Evolutionary conservation across 1,140 invertebrate species (phyloP).

Genomic region (Drosophila parvula): DNA sequence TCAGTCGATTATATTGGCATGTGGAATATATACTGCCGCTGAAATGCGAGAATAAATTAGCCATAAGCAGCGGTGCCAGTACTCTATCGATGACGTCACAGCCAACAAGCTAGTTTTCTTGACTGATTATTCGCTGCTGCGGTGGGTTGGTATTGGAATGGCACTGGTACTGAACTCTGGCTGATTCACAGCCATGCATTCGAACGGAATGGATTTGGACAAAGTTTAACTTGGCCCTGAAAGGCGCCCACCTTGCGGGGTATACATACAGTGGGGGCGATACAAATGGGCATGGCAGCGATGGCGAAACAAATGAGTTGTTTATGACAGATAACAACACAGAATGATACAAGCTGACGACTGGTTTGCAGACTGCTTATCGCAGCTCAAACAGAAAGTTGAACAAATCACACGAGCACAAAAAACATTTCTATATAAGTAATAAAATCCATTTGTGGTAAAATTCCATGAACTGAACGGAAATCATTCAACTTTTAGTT

Average conservation of each 20-base stretch:
- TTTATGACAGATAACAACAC: slow-evolving; percentile 26
- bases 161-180: slow-evolving; percentile 14
- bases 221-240: slow-evolving; percentile 52
- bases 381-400: slow-evolving; percentile 8
- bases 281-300: slow-evolving; percentile 8
- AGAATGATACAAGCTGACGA: slow-evolving; percentile 8
- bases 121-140: slow-evolving; percentile 16
- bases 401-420: slow-evolving; percentile 1
- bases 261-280: slow-evolving; percentile 35
- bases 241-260: slow-evolving; percentile 42
- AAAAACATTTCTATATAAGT: neutral
- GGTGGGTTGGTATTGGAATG: slow-evolving; percentile 2
- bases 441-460: neutral
- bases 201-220: slow-evolving; percentile 33
- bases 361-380: slow-evolving; percentile 30
- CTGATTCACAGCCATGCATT: slow-evolving; percentile 64
- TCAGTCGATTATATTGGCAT: slow-evolving; percentile 58
- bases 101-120: slow-evolving; percentile 50
- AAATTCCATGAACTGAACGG: neutral
- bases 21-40: slow-evolving; percentile 48
- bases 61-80: slow-evolving; percentile 45
- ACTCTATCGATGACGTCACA: slow-evolving; percentile 63
- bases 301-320: slow-evolving; percentile 12
- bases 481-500: neutral
- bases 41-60: slow-evolving; percentile 70